phyloP scores from a whole-genome alignment of 2,888 invertebrate species.

The Eretmocerus hayati region DNA sequence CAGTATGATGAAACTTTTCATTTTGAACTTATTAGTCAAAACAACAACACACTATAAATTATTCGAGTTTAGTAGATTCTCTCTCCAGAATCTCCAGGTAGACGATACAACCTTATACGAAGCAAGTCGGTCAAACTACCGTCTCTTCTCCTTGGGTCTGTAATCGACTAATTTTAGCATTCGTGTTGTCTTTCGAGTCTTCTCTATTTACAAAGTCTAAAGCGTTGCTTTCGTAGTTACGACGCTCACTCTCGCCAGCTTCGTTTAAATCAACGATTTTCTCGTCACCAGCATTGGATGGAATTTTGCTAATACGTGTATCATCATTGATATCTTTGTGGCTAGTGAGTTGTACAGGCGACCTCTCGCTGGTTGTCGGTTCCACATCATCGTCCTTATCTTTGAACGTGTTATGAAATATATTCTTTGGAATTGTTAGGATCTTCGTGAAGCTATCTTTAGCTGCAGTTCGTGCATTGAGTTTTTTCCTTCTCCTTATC shows the following conservation, averaged over 20 bases:
- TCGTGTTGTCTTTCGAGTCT: no score
- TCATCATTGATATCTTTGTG: constrained; percentile 18
- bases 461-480: constrained; percentile 5
- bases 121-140: constrained; percentile 7
- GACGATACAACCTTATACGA: not conserved
- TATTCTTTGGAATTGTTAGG: constrained; percentile 38
- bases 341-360: constrained; percentile 33
- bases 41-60: not conserved
- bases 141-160: constrained; percentile 4
- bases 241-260: no score
- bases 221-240: no score
- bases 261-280: no score
- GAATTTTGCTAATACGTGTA: constrained; percentile 2
- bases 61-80: not conserved
- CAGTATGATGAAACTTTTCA: no score
- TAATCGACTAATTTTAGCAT: no score
- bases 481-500: constrained; percentile 26
- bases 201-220: no score
- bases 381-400: constrained; percentile 26
- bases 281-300: constrained; percentile 1
- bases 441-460: constrained; percentile 37
- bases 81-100: not conserved
- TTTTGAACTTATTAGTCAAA: not conserved
- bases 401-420: constrained; percentile 40
- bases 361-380: constrained; percentile 23